Evolutionary conservation across 2,797 vertebrate species (phyloP).

Genomic region (Ptychadena robeensis): DNA sequence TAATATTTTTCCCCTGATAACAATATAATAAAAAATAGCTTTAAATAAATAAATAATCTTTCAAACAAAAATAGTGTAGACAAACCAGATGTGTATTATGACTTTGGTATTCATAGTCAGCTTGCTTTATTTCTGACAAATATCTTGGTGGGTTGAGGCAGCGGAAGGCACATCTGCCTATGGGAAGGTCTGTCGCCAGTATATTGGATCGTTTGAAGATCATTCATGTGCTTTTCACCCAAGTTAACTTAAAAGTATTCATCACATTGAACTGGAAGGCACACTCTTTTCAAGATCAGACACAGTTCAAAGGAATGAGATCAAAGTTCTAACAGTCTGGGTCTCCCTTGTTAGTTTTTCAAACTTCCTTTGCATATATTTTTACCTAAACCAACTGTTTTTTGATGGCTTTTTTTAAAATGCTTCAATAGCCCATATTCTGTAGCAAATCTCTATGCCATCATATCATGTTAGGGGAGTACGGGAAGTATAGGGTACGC

Average conservation of each 20-base stretch:
- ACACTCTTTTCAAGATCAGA: constrained; percentile 64
- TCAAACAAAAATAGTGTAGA: background rate
- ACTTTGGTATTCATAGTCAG: constrained; percentile 4
- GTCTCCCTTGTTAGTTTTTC: constrained; percentile 46
- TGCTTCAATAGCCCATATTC: constrained; percentile 8
- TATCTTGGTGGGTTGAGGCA: constrained; percentile 9
- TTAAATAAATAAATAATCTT: background rate
- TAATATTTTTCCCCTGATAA: background rate
- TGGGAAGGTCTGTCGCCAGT: constrained; percentile 23
- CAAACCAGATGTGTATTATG: constrained; percentile 9
- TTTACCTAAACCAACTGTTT: constrained; percentile 45
- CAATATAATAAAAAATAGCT: too few relatives aligned
- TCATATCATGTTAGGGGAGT: background rate
- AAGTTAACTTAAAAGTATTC: constrained; percentile 60
- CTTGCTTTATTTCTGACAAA: constrained; percentile 18
- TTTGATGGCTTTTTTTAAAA: constrained; percentile 35
- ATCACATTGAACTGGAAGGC: constrained; percentile 64
- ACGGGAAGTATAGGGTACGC: background rate
- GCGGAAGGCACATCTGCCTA: constrained; percentile 47
- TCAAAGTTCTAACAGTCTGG: constrained; percentile 66
- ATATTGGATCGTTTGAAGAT: constrained; percentile 38
- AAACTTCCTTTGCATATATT: constrained; percentile 51
- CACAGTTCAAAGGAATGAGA: constrained; percentile 66
- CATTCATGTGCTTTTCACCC: constrained; percentile 46
- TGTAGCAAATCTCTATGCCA: constrained; percentile 10